Base-by-base conservation (phyloP, 2,888 invertebrate genomes). In the Fabriciana adippe region DNA sequence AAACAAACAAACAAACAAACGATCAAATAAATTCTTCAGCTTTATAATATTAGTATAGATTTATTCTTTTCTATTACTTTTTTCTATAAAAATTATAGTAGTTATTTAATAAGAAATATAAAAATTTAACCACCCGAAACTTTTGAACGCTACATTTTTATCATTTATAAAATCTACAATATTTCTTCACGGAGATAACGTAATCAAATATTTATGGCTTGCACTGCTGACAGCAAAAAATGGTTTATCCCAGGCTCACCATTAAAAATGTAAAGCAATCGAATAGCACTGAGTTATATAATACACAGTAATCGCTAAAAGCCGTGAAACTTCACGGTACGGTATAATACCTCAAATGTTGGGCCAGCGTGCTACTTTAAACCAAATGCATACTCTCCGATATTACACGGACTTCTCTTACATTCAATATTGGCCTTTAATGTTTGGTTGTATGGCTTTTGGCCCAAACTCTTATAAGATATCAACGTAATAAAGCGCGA, bases 121-220 rank as follows among this genome's bases (percentile, higher is more conserved):
- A 41, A 41, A 6, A 41, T 11, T 41, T 41, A 41, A 41, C 11
- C 35, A 41, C 11, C 11, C 35, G 35, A 41, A 41, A 41, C 11
- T 11, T 53, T 15, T 51, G 35, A 61, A 35, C 31, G 35, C 35
- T 50, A 51, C 35, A 51, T 61, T 51, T 50, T 61, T 35, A 31
- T 50, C 18, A 61, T 31, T 51, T 16, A 50, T 18, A 61, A 41
- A 51, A 61, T 54, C 53, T 50, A 51, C 50, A 59, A 57, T 50
- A 65, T 45, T 59, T 55, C 41, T 60, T 55, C 16, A 55, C 60
- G 41, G 59, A 26, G 35, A 64, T 50, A 53, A 66, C 61, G 56
- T 64, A 72, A 57, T 70, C 70, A 72, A 72, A 72, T 70, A 72
- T 72, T 72, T 70, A 72, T 41, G 50, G 65, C 66, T 56, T 60